Evolutionary conservation across 2,888 invertebrate genomes (phyloP), one percentile per base, ranked within the genome.

Genomic region (Morpho deidamia): DNA sequence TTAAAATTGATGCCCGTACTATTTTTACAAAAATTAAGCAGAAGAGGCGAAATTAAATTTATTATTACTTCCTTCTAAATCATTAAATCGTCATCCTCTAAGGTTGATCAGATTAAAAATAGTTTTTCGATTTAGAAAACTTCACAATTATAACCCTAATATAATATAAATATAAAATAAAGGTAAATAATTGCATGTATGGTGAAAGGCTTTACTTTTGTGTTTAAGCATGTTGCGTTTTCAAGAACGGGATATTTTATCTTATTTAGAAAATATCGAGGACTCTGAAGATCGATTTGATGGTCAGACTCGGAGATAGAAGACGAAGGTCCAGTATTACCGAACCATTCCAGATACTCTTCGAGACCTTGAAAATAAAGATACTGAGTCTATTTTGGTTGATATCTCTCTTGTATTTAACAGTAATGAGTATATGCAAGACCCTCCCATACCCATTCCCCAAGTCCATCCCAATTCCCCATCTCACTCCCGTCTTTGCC

Each of bases 221-320:
- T 55, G 64, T 68, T 67, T 66, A 63, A 67, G 66, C 65, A 59
- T 59, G 63, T 65, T 64, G 64, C 67, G 69, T 61, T 66, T 67
- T 65, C 65, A 64, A 65, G 64, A 67, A 67, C 65, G 67, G 63
- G 69, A 69, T 65, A 66, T 66, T 64, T 60, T 59, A 64, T 64
- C 64, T 59, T 67, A 69, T 69, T 70, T 68, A 65, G 67, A 67
- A n/a, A n/a, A n/a, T n/a, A n/a, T n/a, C 61, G 66, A 67, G 63
- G 67, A 66, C n/a, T n/a, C n/a, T 58, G 67, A 67, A 67, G 67
- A 67, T 61, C 66, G 65, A 60, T 66, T 66, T 63, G 67, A 66
- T 61, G 64, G 44, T 68, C 70, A 42, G 66, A 68, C 65, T 68
- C 67, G 58, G 67, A 70, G 62, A 64, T 64, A 64, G 65, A 69